A percentile compares a stretch with the other conserved stretches of the same genome.
phyloP scores from a whole-genome alignment of 2,113 vertebrate species.

The Peromyscus californicus region DNA sequence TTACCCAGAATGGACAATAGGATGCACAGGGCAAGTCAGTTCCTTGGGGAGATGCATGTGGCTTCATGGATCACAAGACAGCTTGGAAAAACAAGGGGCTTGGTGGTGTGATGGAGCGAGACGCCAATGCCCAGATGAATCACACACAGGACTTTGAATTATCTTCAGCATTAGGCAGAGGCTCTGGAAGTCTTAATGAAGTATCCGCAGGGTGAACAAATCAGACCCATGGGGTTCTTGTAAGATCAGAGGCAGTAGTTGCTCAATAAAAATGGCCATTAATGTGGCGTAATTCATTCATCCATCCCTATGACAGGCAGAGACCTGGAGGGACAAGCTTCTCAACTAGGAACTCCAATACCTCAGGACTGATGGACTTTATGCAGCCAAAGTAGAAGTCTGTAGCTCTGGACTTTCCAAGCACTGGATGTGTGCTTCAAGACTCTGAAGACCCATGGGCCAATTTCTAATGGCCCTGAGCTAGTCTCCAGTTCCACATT shows the following conservation, averaged over 20 bases:
- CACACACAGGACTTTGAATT: too few relatives aligned
- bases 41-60: not conserved
- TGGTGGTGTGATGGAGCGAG: fast-evolving
- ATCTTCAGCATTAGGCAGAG: not conserved
- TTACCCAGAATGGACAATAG: not conserved
- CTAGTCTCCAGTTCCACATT: not conserved
- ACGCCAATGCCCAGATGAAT: not conserved
- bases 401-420: not conserved
- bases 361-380: not conserved
- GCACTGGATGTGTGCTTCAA: not conserved
- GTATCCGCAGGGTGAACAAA: not conserved
- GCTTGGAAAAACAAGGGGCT: not conserved
- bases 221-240: not conserved
- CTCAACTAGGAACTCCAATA: not conserved
- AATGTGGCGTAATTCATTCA: not conserved
- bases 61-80: not conserved
- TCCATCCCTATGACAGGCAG: not conserved
- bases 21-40: not conserved
- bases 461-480: not conserved
- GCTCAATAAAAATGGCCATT: not conserved
- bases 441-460: not conserved
- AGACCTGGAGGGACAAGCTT: not conserved
- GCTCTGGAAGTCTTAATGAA: not conserved
- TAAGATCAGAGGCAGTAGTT: not conserved
- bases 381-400: not conserved